Conservation (phyloP, 2,888 invertebrate genomes). For the Pseudeuparius sepicola region DNA sequence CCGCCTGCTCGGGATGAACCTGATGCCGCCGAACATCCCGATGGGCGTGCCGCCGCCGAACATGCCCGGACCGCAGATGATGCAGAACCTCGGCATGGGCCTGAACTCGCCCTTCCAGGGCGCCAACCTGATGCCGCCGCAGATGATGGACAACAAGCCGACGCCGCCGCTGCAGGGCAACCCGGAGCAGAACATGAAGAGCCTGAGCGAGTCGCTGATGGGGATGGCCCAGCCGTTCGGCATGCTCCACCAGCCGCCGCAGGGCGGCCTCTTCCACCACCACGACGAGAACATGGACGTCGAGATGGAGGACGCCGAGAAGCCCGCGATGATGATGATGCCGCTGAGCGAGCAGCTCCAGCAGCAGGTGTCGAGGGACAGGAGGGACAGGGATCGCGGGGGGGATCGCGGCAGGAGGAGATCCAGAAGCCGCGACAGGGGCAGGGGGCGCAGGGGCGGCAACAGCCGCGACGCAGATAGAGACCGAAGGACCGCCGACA, state of each 20-base stretch:
- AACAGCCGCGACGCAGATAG: conserved; percentile 27
- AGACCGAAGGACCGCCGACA: too few species aligned
- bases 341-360: conserved; percentile 43
- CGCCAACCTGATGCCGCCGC: conserved; percentile 28
- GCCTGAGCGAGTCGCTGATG: conserved; percentile 33
- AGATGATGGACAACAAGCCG: conserved; percentile 22
- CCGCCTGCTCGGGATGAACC: conserved; percentile 34
- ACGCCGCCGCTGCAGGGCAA: conserved; percentile 19
- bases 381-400: conserved; percentile 19
- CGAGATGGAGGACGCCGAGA: conserved; percentile 55
- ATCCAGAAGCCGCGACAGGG: conserved; percentile 17
- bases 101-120: conserved; percentile 37
- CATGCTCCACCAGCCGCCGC: conserved; percentile 34
- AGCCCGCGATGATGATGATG: conserved; percentile 23
- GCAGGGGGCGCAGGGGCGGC: conserved; percentile 27
- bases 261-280: conserved; percentile 29
- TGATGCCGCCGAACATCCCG: conserved; percentile 45
- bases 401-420: conserved; percentile 24
- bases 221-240: conserved; percentile 39
- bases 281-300: conserved; percentile 72
- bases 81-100: conserved; percentile 38
- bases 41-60: conserved; percentile 44
- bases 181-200: conserved; percentile 25
- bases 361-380: conserved; percentile 19
- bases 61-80: conserved; percentile 40